Conservation (phyloP, 2,888 invertebrate genomes). For the Meandrusa payeni region DNA sequence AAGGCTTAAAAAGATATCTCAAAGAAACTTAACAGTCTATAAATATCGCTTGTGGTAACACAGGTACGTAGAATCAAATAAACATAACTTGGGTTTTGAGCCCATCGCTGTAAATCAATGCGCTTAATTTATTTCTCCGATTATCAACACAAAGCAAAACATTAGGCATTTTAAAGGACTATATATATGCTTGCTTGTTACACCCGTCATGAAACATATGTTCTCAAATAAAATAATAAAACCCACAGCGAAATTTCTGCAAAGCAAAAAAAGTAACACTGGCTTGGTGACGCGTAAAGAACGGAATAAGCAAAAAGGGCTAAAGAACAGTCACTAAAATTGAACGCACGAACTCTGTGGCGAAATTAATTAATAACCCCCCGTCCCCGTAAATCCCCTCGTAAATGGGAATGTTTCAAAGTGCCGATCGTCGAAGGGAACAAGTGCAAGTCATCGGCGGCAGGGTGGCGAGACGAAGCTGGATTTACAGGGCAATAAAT, state of each 20-base stretch:
- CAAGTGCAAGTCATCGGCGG: constrained; percentile 68
- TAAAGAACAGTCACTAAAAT: constrained; percentile 53
- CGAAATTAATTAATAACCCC: constrained; percentile 73
- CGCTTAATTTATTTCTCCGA: no score
- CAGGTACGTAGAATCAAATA: no score
- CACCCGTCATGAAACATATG: constrained; percentile 12
- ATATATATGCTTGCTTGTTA: no score
- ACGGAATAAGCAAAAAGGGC: constrained; percentile 42
- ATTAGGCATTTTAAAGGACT: no score
- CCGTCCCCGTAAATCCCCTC: no score
- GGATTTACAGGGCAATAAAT: constrained; percentile 73
- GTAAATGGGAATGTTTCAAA: constrained; percentile 61
- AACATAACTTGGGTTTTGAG: no score
- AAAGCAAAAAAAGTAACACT: constrained; percentile 26
- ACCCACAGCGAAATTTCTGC: constrained; percentile 14
- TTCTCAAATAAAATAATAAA: constrained; percentile 2
- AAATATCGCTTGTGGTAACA: no score
- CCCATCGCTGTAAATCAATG: no score
- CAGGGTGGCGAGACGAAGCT: constrained; percentile 34
- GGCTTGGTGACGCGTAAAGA: constrained; percentile 29
- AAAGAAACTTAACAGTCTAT: no score
- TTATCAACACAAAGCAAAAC: no score
- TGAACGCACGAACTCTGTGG: constrained; percentile 56
- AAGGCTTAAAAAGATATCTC: no score
- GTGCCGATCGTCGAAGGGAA: constrained; percentile 48